A percentile compares a stretch with the other conserved stretches of the same genome.
Evolutionary conservation across 2,113 vertebrate genomes (phyloP).

Genomic region (Oryzias melastigma): DNA sequence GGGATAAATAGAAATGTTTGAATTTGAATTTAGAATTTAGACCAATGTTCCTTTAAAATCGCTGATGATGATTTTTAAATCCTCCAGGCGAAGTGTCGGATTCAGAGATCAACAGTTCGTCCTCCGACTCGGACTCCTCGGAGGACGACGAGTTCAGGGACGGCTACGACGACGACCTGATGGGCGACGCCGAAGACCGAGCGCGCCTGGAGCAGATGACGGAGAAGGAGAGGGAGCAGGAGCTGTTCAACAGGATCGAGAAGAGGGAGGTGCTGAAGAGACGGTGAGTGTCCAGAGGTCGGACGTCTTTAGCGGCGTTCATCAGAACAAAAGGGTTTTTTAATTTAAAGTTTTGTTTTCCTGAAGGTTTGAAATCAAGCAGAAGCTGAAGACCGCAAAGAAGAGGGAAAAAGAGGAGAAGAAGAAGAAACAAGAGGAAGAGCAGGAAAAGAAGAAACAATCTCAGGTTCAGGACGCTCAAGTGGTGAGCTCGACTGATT

Average conservation of each 20-base stretch:
- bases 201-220: conserved; percentile 98
- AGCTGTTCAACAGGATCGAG: conserved; percentile 96
- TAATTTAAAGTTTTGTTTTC: conserved; percentile 4
- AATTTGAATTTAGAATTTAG: no score
- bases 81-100: conserved; percentile 93
- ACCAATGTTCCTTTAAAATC: no score
- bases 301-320: neutral
- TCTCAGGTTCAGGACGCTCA: conserved; percentile 94
- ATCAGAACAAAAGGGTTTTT: neutral
- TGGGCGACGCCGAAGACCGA: conserved; percentile 97
- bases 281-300: conserved; percentile 77
- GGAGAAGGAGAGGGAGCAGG: conserved; percentile 96
- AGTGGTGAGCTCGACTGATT: conserved; percentile 75
- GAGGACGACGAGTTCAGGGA: conserved; percentile 97
- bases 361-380: conserved; percentile 97
- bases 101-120: conserved; percentile 96
- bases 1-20: no score
- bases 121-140: conserved; percentile 94
- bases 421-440: conserved; percentile 96
- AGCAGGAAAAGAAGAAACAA: conserved; percentile 95
- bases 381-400: conserved; percentile 97
- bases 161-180: conserved; percentile 95
- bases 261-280: conserved; percentile 97
- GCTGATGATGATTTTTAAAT: neutral
- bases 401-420: conserved; percentile 99